Base-by-base conservation (phyloP, 2,888 invertebrate genomes). In the Aelia acuminata region DNA sequence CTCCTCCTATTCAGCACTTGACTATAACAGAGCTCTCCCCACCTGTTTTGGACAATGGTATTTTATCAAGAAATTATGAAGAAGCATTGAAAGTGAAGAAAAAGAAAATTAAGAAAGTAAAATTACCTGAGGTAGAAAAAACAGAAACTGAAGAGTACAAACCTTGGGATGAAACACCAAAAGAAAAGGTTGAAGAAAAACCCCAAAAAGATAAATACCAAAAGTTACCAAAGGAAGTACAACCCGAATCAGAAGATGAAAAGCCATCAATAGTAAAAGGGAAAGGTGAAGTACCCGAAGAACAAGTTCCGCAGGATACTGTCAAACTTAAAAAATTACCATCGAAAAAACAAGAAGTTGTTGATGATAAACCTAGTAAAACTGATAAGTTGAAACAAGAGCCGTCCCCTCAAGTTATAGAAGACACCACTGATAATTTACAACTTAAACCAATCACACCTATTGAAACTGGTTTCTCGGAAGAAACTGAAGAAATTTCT, bases 311-410 rank as follows among this genome's bases (percentile, higher is more conserved):
- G 18, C 91, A 92, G n/a, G 93, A 93, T 90, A 92, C 91, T 50
- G 92, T 94, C 0, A 93, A 92, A 50, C 91, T 94, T 22, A 94
- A 94, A 91, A 94, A 94, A 91, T 92, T 93, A 87, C 93, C 94
- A 2, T 91, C 92, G 87, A 94, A 93, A 90, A 91, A 91, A 39
- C 90, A 91, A 43, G 91, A 91, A 89, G 92, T 92, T 86, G 91
- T 92, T 88, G 91, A 92, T 89, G 89, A 90, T 89, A 26, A 31
- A 75, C 70, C 18, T 43, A 31, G 89, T 75, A 75, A 89, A 87
- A 39, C 87, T 48, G 49, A 89, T 88, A 89, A 89, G 88, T 48
- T 88, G 20, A 88, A 89, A 88, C 85, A 87, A 53, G 53, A 88
- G 57, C 49, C 92, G 89, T 91, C 91, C 53, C 91, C 91, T 47